Conservation (phyloP, 2,888 invertebrate species). For the Diabrotica balteata region DNA sequence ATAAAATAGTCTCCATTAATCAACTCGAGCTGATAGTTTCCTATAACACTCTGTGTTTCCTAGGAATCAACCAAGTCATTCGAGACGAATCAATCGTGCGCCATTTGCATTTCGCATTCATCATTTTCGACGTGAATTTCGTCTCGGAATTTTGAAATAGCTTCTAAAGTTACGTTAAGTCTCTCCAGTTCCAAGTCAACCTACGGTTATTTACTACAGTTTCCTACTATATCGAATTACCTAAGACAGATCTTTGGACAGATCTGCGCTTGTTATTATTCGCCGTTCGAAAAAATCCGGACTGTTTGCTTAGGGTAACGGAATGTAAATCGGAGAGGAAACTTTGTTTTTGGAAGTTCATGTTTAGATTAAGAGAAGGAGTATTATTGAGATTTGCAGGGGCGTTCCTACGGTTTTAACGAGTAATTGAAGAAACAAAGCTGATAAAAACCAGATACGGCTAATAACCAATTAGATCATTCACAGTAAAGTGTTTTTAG, state of each 20-base stretch:
- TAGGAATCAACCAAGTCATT: conserved; percentile 14
- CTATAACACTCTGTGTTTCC: conserved; percentile 4
- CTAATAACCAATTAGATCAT: no score
- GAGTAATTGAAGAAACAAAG: no score
- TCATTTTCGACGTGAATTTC: conserved; percentile 21
- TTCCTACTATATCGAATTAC: conserved; percentile 26
- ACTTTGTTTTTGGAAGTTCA: background rate
- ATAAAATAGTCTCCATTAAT: no score
- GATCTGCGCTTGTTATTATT: conserved; percentile 23
- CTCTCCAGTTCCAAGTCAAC: background rate
- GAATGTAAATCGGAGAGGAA: conserved; percentile 9
- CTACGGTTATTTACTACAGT: conserved; percentile 26
- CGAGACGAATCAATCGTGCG: conserved; percentile 13
- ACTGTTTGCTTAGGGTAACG: conserved; percentile 16
- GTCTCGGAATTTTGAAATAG: conserved; percentile 20
- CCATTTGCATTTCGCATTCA: conserved; percentile 24
- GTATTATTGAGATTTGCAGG: no score
- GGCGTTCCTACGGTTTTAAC: no score
- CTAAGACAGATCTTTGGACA: conserved; percentile 19
- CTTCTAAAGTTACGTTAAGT: conserved; percentile 19
- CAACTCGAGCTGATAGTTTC: no score
- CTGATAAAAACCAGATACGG: no score
- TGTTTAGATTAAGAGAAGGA: no score
- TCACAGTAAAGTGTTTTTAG: no score
- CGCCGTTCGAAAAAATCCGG: conserved; percentile 12